Conservation (phyloP, 2,797 vertebrate genomes). For the Mormyrops boulengeri region DNA sequence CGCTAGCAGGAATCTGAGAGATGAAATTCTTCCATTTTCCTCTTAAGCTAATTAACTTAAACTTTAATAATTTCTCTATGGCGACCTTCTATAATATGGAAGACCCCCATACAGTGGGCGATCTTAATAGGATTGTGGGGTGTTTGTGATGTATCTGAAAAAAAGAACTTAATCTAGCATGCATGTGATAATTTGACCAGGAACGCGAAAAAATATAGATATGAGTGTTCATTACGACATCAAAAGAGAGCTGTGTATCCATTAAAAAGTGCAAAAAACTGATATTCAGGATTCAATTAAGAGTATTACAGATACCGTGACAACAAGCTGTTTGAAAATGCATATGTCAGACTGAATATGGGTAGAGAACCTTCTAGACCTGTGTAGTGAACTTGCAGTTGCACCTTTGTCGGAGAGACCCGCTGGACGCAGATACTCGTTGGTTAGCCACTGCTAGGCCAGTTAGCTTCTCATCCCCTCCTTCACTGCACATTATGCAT, state of each 20-base stretch:
- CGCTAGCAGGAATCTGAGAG: conserved; percentile 18
- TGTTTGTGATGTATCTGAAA: conserved; percentile 27
- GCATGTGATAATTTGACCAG: neutral
- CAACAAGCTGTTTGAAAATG: neutral
- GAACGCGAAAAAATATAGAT: neutral
- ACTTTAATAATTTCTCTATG: conserved; percentile 35
- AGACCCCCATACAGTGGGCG: neutral
- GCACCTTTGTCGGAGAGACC: conserved; percentile 39
- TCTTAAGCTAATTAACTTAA: conserved; percentile 23
- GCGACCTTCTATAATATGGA: conserved; percentile 42
- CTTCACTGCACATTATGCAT: conserved; percentile 60
- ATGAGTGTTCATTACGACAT: neutral
- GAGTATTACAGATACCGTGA: neutral
- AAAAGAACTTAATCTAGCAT: neutral
- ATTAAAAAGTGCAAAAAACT: neutral
- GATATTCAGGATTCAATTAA: neutral
- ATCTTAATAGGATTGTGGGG: conserved; percentile 19
- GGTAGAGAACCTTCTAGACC: conserved; percentile 45
- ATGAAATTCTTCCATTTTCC: conserved; percentile 23
- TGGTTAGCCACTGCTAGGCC: conserved; percentile 51
- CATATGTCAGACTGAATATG: neutral
- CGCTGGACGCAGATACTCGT: conserved; percentile 51
- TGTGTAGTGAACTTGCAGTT: conserved; percentile 47
- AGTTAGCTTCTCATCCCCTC: conserved; percentile 59
- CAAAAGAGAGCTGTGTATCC: neutral